Percentiles rank a stretch among this genome's conserved stretches.
Evolutionary conservation across 2,888 invertebrate species (phyloP).

Genomic region (Mimachlamys varia): DNA sequence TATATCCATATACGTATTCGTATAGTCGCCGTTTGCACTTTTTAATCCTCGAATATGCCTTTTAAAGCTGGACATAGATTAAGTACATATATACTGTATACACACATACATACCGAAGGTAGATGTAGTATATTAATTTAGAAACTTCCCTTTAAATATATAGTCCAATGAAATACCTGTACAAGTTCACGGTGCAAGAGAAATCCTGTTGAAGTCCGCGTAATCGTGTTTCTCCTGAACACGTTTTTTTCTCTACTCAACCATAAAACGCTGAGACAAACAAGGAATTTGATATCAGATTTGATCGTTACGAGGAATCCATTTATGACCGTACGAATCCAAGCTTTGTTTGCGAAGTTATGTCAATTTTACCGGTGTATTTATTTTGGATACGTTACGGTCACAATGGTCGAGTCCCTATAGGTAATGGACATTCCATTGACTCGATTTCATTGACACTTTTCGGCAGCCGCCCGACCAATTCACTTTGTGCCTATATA

Average conservation of each 20-base stretch:
- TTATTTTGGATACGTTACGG: not conserved
- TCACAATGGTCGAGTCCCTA: not conserved
- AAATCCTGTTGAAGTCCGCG: too few relatives aligned
- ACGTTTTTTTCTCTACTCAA: not conserved
- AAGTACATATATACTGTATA: not conserved
- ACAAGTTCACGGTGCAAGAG: not conserved
- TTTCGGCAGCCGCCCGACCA: not conserved
- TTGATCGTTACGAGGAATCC: too few relatives aligned
- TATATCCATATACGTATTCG: too few relatives aligned
- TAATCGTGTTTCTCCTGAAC: not conserved
- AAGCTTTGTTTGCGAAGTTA: not conserved
- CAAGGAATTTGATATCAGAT: too few relatives aligned
- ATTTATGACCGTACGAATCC: not conserved
- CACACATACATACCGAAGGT: not conserved
- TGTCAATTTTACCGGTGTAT: slow-evolving; percentile 15
- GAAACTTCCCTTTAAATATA: not conserved
- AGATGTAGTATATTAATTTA: not conserved
- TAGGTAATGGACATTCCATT: not conserved
- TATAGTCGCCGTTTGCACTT: not conserved
- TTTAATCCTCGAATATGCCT: not conserved
- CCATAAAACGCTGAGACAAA: not conserved
- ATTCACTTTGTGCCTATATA: not conserved
- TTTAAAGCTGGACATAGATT: too few relatives aligned
- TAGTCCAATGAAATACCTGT: not conserved
- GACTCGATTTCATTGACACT: not conserved